Evolutionary conservation across 2,888 invertebrate genomes (phyloP).

Genomic region (Diachrysia chrysitis): DNA sequence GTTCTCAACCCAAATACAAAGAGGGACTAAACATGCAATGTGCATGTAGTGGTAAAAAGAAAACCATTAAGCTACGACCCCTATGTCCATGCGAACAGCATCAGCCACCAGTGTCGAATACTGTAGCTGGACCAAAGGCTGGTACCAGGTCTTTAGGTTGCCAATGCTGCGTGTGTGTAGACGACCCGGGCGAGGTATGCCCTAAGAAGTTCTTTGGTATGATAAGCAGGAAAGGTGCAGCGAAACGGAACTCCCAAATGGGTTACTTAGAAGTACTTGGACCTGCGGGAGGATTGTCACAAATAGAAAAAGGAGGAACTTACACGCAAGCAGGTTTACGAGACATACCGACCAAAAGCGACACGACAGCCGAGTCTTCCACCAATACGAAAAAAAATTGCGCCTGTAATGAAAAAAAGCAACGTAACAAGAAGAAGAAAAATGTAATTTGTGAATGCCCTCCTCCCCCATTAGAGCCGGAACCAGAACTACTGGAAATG

Average conservation of each 20-base stretch:
- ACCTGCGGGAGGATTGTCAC: slow-evolving; percentile 13
- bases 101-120: slow-evolving; percentile 16
- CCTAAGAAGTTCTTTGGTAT: slow-evolving; percentile 5
- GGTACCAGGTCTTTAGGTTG: slow-evolving; percentile 18
- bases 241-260: neutral
- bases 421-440: slow-evolving; percentile 27
- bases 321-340: slow-evolving; percentile 35
- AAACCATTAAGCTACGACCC: slow-evolving; percentile 13
- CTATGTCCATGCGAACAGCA: slow-evolving; percentile 37
- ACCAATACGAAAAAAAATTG: slow-evolving; percentile 22
- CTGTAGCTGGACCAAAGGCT: slow-evolving; percentile 9
- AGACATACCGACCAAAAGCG: neutral
- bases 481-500: slow-evolving; percentile 7
- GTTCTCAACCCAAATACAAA: slow-evolving; percentile 6
- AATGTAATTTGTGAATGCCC: slow-evolving; percentile 48
- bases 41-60: slow-evolving; percentile 29
- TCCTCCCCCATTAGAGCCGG: slow-evolving; percentile 14
- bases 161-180: slow-evolving; percentile 18
- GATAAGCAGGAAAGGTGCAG: neutral
- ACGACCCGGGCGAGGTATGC: neutral
- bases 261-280: slow-evolving; percentile 13
- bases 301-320: slow-evolving; percentile 21
- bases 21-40: slow-evolving; percentile 22
- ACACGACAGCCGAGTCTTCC: neutral
- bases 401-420: slow-evolving; percentile 23